These are phyloP conservation scores for Oryctolagus cuniculus DNA, from an alignment of 2,113 vertebrate species.

Conservation along the genomic window mOryCun1.1 NC_091442.1:83280001-83280500, in stretches of 20 bases:
- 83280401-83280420: neutral
- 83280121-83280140: neutral
- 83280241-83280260: neutral
- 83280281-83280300: neutral
- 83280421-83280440: neutral
- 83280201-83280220: neutral
- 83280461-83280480: neutral
- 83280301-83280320: neutral
- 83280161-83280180: neutral
- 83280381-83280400: neutral
- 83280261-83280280: neutral
- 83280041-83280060: neutral
- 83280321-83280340: neutral
- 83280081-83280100: neutral
- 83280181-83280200: neutral
- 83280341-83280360: neutral
- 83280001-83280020: neutral
- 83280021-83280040: neutral
- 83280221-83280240: neutral
- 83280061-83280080: neutral
- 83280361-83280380: neutral
- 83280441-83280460: neutral
- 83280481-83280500: neutral
- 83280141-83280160: neutral
- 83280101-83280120: neutral